Evolutionary conservation across 2,113 vertebrate genomes (phyloP).

Genomic region (Sialia sialis): DNA sequence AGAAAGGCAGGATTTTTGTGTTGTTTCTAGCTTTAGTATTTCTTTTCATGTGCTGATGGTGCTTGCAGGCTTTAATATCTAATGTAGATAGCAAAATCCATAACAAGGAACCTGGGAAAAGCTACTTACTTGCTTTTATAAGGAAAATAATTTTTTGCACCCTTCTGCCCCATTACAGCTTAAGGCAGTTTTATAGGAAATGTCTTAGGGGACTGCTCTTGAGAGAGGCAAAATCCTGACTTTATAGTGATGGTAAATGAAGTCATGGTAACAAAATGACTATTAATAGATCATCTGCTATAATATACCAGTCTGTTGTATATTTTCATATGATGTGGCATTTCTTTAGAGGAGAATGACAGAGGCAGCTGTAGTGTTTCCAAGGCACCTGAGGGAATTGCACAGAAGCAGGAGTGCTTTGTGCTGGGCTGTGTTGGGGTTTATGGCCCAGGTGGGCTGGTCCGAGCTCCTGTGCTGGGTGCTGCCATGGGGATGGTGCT

Average conservation of each 20-base stretch:
- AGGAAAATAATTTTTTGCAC: not conserved
- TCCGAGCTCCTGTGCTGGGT: not conserved
- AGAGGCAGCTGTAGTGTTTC: not conserved
- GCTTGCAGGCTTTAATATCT: not conserved
- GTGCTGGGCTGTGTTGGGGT: rapidly evolving
- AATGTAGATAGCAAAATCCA: not conserved
- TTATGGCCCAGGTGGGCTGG: rapidly evolving
- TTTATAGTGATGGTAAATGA: not conserved
- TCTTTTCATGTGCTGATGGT: not conserved
- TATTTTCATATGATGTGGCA: not conserved
- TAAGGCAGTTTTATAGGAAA: not conserved
- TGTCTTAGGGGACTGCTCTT: not conserved
- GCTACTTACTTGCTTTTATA: not conserved
- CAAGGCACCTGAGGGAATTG: not conserved
- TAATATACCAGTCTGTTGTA: not conserved
- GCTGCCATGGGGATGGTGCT: rapidly evolving
- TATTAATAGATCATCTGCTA: not conserved
- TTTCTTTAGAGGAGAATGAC: not conserved
- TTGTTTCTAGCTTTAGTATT: not conserved
- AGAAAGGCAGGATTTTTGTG: not conserved
- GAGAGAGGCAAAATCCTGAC: not conserved
- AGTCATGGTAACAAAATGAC: not conserved
- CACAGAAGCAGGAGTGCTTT: rapidly evolving
- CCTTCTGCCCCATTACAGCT: not conserved
- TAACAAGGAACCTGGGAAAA: conserved; percentile 22